These are phyloP conservation scores for Heteromormyrus szaboi DNA, from an alignment of 2,797 vertebrate species.

Conservation along the genomic window DNA sequence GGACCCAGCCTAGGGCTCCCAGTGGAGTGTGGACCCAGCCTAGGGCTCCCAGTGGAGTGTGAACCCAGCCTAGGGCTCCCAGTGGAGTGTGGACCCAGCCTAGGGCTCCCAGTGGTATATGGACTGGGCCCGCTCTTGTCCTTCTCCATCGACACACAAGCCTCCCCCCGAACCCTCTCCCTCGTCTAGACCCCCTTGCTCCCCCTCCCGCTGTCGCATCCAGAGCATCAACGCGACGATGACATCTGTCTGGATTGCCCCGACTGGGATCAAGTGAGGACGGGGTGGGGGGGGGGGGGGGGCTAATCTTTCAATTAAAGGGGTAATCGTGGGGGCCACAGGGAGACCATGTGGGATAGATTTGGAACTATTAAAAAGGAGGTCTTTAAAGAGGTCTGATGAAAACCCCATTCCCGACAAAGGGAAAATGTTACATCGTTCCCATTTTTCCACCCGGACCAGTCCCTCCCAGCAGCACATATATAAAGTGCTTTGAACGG, in stretches of 20 bases:
- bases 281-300: constrained; percentile 34
- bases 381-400: constrained; percentile 48
- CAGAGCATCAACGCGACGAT: constrained; percentile 43
- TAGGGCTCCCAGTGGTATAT: neutral
- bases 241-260: constrained; percentile 53
- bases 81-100: neutral
- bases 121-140: neutral
- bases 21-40: too few relatives aligned
- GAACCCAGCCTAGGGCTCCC: neutral
- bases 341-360: constrained; percentile 70
- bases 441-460: neutral
- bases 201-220: neutral
- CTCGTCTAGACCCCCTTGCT: neutral
- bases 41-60: neutral
- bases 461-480: constrained; percentile 35
- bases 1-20: neutral
- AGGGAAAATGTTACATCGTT: constrained; percentile 49
- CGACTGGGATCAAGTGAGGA: constrained; percentile 45
- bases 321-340: constrained; percentile 30
- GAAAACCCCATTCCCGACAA: constrained; percentile 52
- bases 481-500: constrained; percentile 21
- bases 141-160: neutral
- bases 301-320: constrained; percentile 18
- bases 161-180: neutral
- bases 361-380: constrained; percentile 61